phyloP scores from a whole-genome alignment of 2,113 vertebrate genomes.

The Caranx melampygus region DNA sequence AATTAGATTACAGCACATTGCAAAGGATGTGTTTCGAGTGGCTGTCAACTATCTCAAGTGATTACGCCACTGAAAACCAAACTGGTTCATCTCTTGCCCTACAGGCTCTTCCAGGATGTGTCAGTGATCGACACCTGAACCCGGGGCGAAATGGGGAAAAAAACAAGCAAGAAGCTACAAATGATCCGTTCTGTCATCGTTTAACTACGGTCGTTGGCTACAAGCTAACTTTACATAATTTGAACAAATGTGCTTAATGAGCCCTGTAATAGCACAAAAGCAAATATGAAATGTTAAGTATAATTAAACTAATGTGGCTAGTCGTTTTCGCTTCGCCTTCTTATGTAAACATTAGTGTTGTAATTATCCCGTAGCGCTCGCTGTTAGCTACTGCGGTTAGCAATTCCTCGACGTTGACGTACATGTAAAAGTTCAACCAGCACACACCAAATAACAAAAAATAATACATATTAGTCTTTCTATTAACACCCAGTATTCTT shows the following conservation, averaged over 20 bases:
- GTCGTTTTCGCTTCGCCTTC: background rate
- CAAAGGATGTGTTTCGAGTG: background rate
- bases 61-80: background rate
- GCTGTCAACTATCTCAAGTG: background rate
- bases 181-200: constrained; percentile 6
- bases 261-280: rapidly evolving
- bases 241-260: rapidly evolving
- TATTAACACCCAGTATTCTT: background rate
- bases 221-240: constrained; percentile 8
- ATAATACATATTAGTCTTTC: background rate
- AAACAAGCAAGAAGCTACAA: background rate
- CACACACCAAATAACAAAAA: background rate
- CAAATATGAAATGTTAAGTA: background rate
- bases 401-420: background rate
- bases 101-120: too few species aligned
- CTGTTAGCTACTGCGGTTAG: background rate
- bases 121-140: background rate
- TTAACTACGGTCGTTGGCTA: constrained; percentile 6
- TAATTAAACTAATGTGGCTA: background rate
- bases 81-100: background rate
- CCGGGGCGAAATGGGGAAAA: constrained; percentile 3
- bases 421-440: background rate
- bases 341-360: constrained; percentile 15
- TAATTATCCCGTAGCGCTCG: background rate
- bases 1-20: background rate